A percentile compares a stretch with the other conserved stretches of the same genome.
Conservation (phyloP, 2,797 vertebrate species). For the Neolamprologus multifasciatus region DNA sequence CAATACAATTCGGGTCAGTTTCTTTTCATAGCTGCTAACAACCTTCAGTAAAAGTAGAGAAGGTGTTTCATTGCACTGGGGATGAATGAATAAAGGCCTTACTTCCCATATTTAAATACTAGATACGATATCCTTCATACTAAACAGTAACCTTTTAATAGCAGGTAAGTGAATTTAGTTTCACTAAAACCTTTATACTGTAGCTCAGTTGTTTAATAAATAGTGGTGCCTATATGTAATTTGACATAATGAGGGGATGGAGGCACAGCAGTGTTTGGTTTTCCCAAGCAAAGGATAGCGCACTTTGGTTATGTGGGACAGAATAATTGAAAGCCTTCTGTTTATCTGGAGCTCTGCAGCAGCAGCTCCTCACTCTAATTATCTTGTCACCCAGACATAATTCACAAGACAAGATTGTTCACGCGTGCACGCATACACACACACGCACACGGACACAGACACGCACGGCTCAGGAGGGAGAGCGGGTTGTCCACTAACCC, state of each 20-base stretch:
- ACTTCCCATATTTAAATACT: neutral
- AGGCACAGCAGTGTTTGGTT: neutral
- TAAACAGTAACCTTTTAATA: neutral
- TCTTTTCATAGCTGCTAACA: neutral
- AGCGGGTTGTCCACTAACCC: neutral
- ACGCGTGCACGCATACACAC: neutral
- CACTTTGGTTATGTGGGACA: neutral
- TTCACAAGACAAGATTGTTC: conserved; percentile 24
- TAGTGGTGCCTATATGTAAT: neutral
- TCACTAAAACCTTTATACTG: neutral
- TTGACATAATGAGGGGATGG: neutral
- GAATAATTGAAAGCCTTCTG: conserved; percentile 34
- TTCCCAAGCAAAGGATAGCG: neutral
- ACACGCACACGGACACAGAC: neutral
- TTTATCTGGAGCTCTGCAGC: conserved; percentile 43
- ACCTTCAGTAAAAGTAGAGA: neutral
- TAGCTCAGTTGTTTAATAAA: conserved; percentile 11
- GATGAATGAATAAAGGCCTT: neutral
- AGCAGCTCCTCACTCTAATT: conserved; percentile 56
- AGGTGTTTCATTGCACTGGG: neutral
- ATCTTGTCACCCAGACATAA: conserved; percentile 55
- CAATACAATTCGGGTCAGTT: neutral
- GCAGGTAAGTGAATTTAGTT: neutral
- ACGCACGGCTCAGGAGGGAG: neutral
- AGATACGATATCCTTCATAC: neutral